These are phyloP conservation scores for Mastacembelus armatus DNA, from an alignment of 2,797 vertebrate genomes.

Conservation along the genomic window DNA sequence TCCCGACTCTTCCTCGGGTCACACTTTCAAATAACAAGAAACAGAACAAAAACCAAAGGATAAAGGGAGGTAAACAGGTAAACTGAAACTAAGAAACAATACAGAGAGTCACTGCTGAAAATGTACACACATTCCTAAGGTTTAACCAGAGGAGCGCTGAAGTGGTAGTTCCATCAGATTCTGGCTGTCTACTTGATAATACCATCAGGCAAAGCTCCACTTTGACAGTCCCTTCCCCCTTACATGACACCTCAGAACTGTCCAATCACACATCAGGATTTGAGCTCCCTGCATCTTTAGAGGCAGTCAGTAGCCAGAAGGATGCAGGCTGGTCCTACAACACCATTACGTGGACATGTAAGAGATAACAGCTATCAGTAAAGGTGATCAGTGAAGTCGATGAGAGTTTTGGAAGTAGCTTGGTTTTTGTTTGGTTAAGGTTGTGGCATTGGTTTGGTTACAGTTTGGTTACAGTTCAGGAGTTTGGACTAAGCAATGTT, in stretches of 20 bases:
- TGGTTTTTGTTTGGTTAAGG: slow-evolving; percentile 80
- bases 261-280: slow-evolving; percentile 79
- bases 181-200: slow-evolving; percentile 73
- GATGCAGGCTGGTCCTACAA: slow-evolving; percentile 47
- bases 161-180: slow-evolving; percentile 86
- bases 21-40: slow-evolving; percentile 83
- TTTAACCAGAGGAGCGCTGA: slow-evolving; percentile 88
- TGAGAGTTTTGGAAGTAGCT: slow-evolving; percentile 82
- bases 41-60: slow-evolving; percentile 75
- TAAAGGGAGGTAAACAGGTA: slow-evolving; percentile 79
- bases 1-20: slow-evolving; percentile 79
- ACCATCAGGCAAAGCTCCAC: slow-evolving; percentile 67
- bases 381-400: slow-evolving; percentile 65
- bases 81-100: slow-evolving; percentile 79
- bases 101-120: slow-evolving; percentile 90
- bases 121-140: slow-evolving; percentile 91
- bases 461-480: slow-evolving; percentile 80
- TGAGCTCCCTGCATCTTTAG: slow-evolving; percentile 57
- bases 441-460: slow-evolving; percentile 81
- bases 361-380: slow-evolving; percentile 64
- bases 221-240: slow-evolving; percentile 75
- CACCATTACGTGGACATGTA: slow-evolving; percentile 46
- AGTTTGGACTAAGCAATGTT: slow-evolving; percentile 77
- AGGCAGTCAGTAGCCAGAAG: slow-evolving; percentile 49
- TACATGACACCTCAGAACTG: slow-evolving; percentile 79